Evolutionary conservation across 1,140 invertebrate genomes (phyloP).

Genomic region (Megalonaias nervosa): DNA sequence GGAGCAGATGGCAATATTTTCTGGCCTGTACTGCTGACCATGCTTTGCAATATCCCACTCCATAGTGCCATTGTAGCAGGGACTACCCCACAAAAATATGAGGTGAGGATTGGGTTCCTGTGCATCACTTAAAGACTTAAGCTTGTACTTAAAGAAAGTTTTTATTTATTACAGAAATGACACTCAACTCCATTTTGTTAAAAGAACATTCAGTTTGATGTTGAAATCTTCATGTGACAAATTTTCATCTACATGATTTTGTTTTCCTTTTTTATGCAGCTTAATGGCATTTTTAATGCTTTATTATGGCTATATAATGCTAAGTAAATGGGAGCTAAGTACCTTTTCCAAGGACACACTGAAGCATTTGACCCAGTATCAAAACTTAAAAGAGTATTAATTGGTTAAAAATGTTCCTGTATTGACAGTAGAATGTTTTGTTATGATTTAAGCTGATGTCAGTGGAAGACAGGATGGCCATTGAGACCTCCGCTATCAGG

Average conservation of each 20-base stretch:
- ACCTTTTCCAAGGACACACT: too few relatives aligned
- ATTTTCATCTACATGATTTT: too few relatives aligned
- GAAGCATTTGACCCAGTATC: too few relatives aligned
- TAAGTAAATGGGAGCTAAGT: too few relatives aligned
- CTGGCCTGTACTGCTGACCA: conserved; percentile 85
- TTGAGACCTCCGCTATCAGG: conserved; percentile 70
- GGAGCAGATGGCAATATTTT: conserved; percentile 83
- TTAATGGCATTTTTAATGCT: too few relatives aligned
- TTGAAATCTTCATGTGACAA: too few relatives aligned
- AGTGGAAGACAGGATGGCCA: conserved; percentile 56
- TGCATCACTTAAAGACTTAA: not conserved
- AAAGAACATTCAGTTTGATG: too few relatives aligned
- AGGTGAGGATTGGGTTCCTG: conserved; percentile 15
- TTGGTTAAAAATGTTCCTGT: too few relatives aligned
- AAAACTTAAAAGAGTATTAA: too few relatives aligned
- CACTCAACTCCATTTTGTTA: too few relatives aligned
- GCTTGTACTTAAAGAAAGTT: not conserved
- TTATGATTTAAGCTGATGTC: conserved; percentile 54
- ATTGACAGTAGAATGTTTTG: not conserved
- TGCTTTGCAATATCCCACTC: conserved; percentile 77
- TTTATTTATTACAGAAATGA: not conserved
- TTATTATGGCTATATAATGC: too few relatives aligned
- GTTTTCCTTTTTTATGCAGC: too few relatives aligned
- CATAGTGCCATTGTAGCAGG: conserved; percentile 78
- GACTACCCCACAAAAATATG: conserved; percentile 20